Evolutionary conservation across 2,888 invertebrate genomes (phyloP).

Genomic region (Drosophila recens): DNA sequence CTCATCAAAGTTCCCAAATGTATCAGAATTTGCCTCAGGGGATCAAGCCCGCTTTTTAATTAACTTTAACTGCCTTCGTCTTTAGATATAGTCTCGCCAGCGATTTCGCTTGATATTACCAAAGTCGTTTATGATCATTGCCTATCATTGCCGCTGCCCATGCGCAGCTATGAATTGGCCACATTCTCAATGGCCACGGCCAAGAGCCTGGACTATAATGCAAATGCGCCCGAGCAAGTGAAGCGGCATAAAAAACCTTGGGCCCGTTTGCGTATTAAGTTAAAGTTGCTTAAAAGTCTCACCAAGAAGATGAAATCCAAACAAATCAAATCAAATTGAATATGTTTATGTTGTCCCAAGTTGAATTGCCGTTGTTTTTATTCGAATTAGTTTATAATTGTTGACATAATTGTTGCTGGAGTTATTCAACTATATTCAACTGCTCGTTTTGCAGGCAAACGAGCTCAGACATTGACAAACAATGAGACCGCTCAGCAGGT

Average conservation of each 20-base stretch:
- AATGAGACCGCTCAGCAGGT: slow-evolving; percentile 37
- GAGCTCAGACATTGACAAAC: slow-evolving; percentile 78
- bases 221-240: slow-evolving; percentile 10
- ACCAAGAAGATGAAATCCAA: slow-evolving; percentile 36
- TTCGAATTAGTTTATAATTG: slow-evolving; percentile 1
- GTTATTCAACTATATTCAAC: slow-evolving; percentile 3
- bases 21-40: not conserved
- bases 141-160: slow-evolving; percentile 38
- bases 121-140: slow-evolving; percentile 44
- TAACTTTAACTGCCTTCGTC: slow-evolving; percentile 23
- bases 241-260: slow-evolving; percentile 56
- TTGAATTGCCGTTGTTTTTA: slow-evolving; percentile 4
- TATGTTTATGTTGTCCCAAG: not conserved
- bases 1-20: too few species aligned
- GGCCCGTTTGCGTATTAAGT: slow-evolving; percentile 48
- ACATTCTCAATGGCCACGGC: slow-evolving; percentile 16
- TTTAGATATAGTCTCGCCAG: slow-evolving; percentile 53
- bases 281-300: slow-evolving; percentile 47
- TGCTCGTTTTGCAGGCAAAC: slow-evolving; percentile 72
- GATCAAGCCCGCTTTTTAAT: slow-evolving; percentile 20
- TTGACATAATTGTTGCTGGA: slow-evolving; percentile 2
- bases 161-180: slow-evolving; percentile 21
- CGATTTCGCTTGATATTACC: slow-evolving; percentile 52
- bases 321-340: slow-evolving; percentile 11
- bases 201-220: slow-evolving; percentile 32